Percentiles rank a stretch among this genome's conserved stretches.
phyloP scores from a whole-genome alignment of 2,888 invertebrate genomes.

The Macrosiphum euphorbiae region DNA sequence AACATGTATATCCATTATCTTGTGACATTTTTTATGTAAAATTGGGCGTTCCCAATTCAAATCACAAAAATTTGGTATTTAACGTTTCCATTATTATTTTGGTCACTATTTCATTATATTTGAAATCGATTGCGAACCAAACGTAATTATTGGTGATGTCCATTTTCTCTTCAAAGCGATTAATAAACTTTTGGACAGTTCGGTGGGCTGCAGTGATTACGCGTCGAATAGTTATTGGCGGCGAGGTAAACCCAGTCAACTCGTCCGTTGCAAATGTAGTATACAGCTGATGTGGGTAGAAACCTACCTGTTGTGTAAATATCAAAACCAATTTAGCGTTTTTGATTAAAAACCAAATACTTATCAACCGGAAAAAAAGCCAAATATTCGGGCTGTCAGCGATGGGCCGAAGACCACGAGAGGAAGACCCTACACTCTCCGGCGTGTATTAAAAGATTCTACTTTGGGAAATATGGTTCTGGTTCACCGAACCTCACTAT shows the following conservation, averaged over 20 bases:
- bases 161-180: neutral
- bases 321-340: neutral
- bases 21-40: neutral
- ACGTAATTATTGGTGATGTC: neutral
- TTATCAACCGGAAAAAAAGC: neutral
- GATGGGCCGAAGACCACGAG: neutral
- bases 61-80: neutral
- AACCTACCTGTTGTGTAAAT: neutral
- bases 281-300: neutral
- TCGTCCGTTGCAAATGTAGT: neutral
- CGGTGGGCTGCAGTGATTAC: neutral
- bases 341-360: constrained; percentile 33
- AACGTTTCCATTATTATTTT: neutral
- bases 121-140: neutral
- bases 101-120: neutral
- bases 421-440: neutral
- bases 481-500: neutral
- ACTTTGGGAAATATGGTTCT: neutral
- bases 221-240: neutral
- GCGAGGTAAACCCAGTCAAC: neutral
- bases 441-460: no score
- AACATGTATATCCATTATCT: neutral
- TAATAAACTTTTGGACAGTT: neutral
- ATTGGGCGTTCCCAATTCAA: neutral
- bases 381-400: neutral